phyloP scores from a whole-genome alignment of 2,797 vertebrate genomes.

The Alca torda region DNA sequence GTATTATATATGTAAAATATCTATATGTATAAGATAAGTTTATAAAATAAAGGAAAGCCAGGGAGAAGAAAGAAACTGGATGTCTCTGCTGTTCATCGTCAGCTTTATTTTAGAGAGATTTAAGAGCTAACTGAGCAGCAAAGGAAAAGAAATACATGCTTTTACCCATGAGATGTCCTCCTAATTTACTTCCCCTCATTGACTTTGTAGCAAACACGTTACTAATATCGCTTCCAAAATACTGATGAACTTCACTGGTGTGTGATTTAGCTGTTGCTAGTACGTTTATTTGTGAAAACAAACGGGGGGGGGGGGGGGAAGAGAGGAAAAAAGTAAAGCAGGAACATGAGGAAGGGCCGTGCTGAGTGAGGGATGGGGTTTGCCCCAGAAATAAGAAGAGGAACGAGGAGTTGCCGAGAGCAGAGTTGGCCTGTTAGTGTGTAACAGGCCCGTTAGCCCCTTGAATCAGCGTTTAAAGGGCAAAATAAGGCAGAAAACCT shows the following conservation, averaged over 20 bases:
- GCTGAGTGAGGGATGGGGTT: background rate
- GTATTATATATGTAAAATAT: background rate
- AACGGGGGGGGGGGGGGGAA: background rate
- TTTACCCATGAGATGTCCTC: background rate
- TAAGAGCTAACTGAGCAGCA: background rate
- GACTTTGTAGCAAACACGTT: background rate
- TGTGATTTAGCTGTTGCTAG: background rate
- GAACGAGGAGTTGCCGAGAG: background rate
- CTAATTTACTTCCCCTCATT: background rate
- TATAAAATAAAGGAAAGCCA: background rate
- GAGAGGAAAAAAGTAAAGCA: background rate
- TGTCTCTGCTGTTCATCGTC: background rate
- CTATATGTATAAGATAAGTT: too few relatives aligned
- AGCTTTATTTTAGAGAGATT: background rate
- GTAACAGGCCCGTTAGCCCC: fast-evolving
- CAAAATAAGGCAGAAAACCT: background rate
- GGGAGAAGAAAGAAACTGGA: fast-evolving
- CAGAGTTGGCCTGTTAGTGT: background rate
- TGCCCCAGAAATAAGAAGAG: background rate
- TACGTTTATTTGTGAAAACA: background rate
- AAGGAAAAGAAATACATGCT: background rate
- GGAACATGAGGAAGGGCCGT: background rate
- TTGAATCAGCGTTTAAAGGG: background rate
- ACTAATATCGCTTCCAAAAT: background rate
- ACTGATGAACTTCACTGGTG: background rate